Base-by-base conservation (phyloP, 2,797 vertebrate species). In the Valencia hispanica region DNA sequence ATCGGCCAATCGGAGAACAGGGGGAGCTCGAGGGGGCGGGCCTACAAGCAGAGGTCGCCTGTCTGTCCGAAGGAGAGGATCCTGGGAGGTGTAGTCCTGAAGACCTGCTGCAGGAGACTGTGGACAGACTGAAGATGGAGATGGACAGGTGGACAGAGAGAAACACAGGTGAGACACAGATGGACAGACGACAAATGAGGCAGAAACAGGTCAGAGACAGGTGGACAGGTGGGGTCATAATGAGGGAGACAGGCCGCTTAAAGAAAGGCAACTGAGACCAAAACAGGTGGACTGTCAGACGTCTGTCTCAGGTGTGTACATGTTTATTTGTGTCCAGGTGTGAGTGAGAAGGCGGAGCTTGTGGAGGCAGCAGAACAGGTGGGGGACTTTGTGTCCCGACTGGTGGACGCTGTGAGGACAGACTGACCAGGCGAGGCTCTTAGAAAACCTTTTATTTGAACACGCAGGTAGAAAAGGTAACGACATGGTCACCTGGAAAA, bases 121-220 rank as follows among this genome's bases (percentile, higher is more conserved):
- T 96, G 61, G 91, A 93, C 66, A 92, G 89, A 84, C 90, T 98
- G 79, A 94, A 92, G 84, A 78, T 87, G n/a, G 79, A 74, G 1
- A 91, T 97, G 78, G 89, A 94, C 72, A 70, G 63, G 10, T 68
- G 77, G 70, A 83, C 27, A 43, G 78, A 89, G 25, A 65, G 90
- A 94, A 22, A 61, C 30, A 82, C 82, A 82, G 85, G 89, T 91
- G 79, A 61, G 59, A 61, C 32, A 48, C 47, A 48, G 57, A 2
- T 8, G 25, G 20, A 65, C 39, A 55, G 22, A n/a, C 11, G 47
- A 17, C 32, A 34, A 15, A 34, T 20, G 59, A 48, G 48, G 39
- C n/a, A 68, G 5, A 59, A 25, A 80, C 80, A 79, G 84, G 87
- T 90, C 77, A 87, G 48, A 4, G 3, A 65, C 30, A 47, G n/a